phyloP scores from a whole-genome alignment of 2,797 vertebrate species.

The Galago senegalensis region DNA sequence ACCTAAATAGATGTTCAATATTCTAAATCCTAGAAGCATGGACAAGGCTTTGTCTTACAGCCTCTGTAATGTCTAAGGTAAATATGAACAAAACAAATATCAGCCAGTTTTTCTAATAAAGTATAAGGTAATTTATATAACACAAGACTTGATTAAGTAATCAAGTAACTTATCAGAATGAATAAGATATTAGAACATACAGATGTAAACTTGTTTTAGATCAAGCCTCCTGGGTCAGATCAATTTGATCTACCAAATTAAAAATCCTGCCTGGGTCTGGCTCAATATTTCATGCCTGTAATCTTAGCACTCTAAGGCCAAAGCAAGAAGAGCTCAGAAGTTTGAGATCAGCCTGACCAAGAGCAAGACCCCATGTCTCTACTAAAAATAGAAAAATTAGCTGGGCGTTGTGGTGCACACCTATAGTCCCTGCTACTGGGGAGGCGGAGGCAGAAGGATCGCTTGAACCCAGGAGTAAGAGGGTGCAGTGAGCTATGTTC shows the following conservation, averaged over 20 bases:
- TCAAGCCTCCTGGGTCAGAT: slow-evolving; percentile 6
- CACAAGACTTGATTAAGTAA: slow-evolving; percentile 8
- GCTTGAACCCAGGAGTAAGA: neutral
- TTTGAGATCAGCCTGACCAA: neutral
- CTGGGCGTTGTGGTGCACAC: neutral
- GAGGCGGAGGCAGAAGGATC: neutral
- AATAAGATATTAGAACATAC: slow-evolving; percentile 38
- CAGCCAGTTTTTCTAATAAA: neutral
- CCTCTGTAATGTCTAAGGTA: neutral
- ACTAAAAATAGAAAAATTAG: neutral
- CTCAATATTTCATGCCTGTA: neutral
- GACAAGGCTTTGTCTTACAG: slow-evolving; percentile 41
- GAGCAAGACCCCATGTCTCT: neutral
- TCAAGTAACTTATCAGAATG: slow-evolving; percentile 58
- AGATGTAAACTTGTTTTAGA: slow-evolving; percentile 53
- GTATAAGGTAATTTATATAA: slow-evolving; percentile 25
- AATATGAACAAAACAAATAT: neutral
- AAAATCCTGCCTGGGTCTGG: neutral
- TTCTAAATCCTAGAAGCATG: slow-evolving; percentile 14
- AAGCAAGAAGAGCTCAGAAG: neutral
- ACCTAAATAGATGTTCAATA: neutral
- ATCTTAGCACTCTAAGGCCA: neutral
- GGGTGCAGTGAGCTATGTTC: neutral
- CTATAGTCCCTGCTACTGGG: no score
- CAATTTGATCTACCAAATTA: slow-evolving; percentile 30